Percentiles rank a stretch among this genome's conserved stretches.
These are phyloP conservation scores for Bovichtus variegatus DNA, from an alignment of 2,797 vertebrate genomes.

Conservation along the genomic window DNA sequence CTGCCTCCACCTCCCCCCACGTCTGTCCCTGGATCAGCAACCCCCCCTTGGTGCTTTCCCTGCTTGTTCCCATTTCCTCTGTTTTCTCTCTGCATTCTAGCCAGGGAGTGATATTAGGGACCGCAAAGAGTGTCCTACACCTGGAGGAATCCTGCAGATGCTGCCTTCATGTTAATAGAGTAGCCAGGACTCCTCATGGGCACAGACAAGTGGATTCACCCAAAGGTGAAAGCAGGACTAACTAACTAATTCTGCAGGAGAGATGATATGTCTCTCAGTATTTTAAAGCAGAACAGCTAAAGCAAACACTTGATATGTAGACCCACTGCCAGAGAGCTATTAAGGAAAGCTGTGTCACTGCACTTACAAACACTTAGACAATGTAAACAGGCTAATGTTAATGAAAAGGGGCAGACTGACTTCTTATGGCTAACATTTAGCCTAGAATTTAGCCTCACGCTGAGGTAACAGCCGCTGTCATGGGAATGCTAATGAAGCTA, in stretches of 20 bases:
- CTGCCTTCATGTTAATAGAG: constrained; percentile 65
- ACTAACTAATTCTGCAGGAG: constrained; percentile 48
- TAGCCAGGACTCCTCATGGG: constrained; percentile 47
- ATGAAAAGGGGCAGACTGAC: constrained; percentile 59
- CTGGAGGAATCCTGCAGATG: constrained; percentile 61
- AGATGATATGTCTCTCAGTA: constrained; percentile 37
- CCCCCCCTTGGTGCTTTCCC: constrained; percentile 33
- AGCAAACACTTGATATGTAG: constrained; percentile 42
- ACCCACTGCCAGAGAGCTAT: constrained; percentile 39
- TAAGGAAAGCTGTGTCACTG: constrained; percentile 47
- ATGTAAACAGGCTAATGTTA: constrained; percentile 67
- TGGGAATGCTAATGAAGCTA: constrained; percentile 85
- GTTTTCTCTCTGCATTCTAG: constrained; percentile 51
- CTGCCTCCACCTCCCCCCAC: constrained; percentile 48
- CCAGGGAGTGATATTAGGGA: constrained; percentile 48
- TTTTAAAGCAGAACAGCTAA: constrained; percentile 30
- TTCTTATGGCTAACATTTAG: constrained; percentile 70
- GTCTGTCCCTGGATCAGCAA: constrained; percentile 40
- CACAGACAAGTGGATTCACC: constrained; percentile 49
- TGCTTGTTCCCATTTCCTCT: constrained; percentile 44
- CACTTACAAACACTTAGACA: constrained; percentile 65
- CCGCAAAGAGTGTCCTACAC: constrained; percentile 52
- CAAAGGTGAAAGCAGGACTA: constrained; percentile 43
- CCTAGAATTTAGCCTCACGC: constrained; percentile 73
- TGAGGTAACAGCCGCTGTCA: constrained; percentile 77